These are phyloP conservation scores for Drosophila koepferae DNA, from an alignment of 2,888 invertebrate species.

Conservation along the genomic window DNA sequence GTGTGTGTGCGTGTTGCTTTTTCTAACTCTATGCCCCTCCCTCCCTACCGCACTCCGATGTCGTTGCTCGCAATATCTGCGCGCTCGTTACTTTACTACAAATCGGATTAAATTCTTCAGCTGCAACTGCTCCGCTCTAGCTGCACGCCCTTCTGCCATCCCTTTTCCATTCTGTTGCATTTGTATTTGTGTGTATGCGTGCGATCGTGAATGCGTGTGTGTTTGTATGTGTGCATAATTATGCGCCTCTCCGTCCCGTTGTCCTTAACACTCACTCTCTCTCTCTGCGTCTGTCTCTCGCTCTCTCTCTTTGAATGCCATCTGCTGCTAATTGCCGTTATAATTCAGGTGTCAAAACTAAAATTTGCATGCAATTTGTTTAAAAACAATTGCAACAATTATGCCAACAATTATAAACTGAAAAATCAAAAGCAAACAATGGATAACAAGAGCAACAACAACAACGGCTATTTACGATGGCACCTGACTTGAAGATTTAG, in stretches of 20 bases:
- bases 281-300: not conserved
- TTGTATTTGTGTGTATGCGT: constrained; percentile 27
- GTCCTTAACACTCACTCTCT: constrained; percentile 31
- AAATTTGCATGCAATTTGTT: constrained; percentile 45
- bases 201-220: constrained; percentile 5
- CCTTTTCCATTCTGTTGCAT: constrained; percentile 31
- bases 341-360: constrained; percentile 56
- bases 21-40: constrained; percentile 47
- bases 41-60: constrained; percentile 21
- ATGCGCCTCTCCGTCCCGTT: constrained; percentile 20
- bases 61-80: constrained; percentile 60
- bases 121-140: constrained; percentile 57
- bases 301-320: constrained; percentile 26
- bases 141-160: constrained; percentile 35
- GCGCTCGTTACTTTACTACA: constrained; percentile 66
- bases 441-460: constrained; percentile 23
- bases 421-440: constrained; percentile 32
- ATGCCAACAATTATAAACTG: constrained; percentile 21
- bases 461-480: constrained; percentile 8
- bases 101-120: constrained; percentile 73
- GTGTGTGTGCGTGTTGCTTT: constrained; percentile 54
- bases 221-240: constrained; percentile 33
- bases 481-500: constrained; percentile 18
- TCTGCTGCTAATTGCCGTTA: constrained; percentile 53
- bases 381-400: constrained; percentile 47